Conservation (phyloP, 2,888 invertebrate species). For the Eumacrocentrus americanus region DNA sequence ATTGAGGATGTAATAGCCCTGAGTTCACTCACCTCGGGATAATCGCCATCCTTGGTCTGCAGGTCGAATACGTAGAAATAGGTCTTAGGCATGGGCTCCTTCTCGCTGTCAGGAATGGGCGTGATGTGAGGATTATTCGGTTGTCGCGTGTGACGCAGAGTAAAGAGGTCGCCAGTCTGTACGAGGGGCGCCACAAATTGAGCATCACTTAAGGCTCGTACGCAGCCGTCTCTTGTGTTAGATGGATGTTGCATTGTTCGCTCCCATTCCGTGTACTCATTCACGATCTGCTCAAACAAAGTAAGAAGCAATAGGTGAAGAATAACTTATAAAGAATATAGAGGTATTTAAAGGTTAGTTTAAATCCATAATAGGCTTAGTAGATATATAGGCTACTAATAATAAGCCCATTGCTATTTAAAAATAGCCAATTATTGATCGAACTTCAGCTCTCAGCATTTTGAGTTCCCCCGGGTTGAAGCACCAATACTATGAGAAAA, state of each 20-base stretch:
- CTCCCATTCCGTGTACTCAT: constrained; percentile 98
- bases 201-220: constrained; percentile 92
- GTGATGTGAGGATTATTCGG: constrained; percentile 69
- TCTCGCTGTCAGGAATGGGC: constrained; percentile 64
- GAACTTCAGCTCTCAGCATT: too few relatives aligned
- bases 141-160: constrained; percentile 59
- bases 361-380: background rate
- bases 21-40: constrained; percentile 82
- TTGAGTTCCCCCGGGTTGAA: too few relatives aligned
- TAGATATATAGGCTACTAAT: too few relatives aligned
- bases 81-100: constrained; percentile 73
- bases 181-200: constrained; percentile 92
- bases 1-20: too few relatives aligned
- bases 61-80: constrained; percentile 93
- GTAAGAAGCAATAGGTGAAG: too few relatives aligned
- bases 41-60: constrained; percentile 87
- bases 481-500: too few relatives aligned
- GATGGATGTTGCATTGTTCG: constrained; percentile 87
- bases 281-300: constrained; percentile 65
- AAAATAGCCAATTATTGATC: too few relatives aligned
- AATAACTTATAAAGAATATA: too few relatives aligned
- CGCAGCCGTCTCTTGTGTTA: constrained; percentile 85
- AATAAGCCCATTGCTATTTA: too few relatives aligned
- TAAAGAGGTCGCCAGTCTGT: constrained; percentile 81
- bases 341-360: constrained; percentile 1